A percentile compares a stretch with the other conserved stretches of the same genome.
Conservation (phyloP, 2,113 vertebrate genomes). For the Pterocles orientalis region DNA sequence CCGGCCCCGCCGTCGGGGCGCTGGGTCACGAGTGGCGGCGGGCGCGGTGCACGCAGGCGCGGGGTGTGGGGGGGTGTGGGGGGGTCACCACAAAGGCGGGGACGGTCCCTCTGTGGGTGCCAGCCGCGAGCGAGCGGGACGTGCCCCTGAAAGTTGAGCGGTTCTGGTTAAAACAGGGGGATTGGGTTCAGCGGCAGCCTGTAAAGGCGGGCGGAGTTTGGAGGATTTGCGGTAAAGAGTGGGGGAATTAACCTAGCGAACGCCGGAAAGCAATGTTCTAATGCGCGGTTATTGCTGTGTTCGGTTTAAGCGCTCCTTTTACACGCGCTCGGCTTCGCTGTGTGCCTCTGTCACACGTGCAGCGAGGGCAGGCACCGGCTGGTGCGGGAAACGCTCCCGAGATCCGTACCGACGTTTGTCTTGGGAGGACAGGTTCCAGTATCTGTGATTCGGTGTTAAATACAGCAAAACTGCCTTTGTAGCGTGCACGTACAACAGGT, state of each 20-base stretch:
- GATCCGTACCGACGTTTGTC: not conserved
- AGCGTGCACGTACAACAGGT: not conserved
- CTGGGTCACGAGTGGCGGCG: too few relatives aligned
- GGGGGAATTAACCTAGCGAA: not conserved
- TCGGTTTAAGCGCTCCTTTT: accelerated
- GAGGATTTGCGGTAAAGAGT: not conserved
- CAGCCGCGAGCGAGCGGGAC: not conserved
- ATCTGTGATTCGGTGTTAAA: not conserved
- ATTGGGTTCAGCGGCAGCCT: not conserved
- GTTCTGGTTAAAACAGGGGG: not conserved
- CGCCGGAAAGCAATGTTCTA: not conserved
- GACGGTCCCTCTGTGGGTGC: not conserved
- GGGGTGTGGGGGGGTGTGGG: conserved; percentile 10
- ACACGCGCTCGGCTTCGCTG: not conserved
- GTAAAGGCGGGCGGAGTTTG: not conserved
- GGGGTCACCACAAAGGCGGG: not conserved
- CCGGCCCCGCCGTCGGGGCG: too few relatives aligned
- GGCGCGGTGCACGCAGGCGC: conserved; percentile 65
- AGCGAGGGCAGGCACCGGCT: not conserved
- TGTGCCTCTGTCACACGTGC: not conserved
- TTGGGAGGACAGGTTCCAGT: not conserved
- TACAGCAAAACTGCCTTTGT: not conserved
- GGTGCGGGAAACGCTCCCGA: accelerated
- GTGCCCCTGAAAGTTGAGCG: not conserved
- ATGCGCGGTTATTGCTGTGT: accelerated